Conservation (phyloP, 2,113 vertebrate genomes). For the Cichladusa arquata region DNA sequence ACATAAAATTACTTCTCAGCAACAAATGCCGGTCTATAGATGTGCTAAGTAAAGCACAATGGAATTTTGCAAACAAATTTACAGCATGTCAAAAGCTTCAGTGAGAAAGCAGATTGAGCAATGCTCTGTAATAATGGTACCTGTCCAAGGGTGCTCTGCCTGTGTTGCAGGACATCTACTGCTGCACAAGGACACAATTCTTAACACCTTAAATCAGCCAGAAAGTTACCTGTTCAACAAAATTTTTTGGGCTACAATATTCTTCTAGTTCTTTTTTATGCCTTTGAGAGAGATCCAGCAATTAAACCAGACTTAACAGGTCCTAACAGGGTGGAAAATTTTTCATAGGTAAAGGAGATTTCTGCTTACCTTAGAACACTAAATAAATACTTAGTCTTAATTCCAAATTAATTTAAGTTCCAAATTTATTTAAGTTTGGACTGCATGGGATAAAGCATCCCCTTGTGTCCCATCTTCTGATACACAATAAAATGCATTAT, state of each 20-base stretch:
- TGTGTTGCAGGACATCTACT: background rate
- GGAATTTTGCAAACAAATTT: conserved; percentile 59
- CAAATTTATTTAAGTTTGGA: background rate
- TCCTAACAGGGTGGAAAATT: background rate
- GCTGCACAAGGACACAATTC: background rate
- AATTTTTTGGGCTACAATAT: background rate
- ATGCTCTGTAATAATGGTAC: background rate
- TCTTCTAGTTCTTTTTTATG: background rate
- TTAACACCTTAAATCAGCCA: background rate
- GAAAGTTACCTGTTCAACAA: background rate
- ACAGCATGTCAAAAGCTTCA: conserved; percentile 33
- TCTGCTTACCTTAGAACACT: background rate
- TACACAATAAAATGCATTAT: background rate
- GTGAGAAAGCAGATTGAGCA: background rate
- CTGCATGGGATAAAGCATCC: background rate
- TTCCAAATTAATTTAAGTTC: background rate
- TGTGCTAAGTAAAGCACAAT: conserved; percentile 34
- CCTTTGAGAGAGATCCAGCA: background rate
- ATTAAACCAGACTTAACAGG: background rate
- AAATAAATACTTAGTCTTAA: background rate
- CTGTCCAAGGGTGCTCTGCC: background rate
- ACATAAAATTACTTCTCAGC: conserved; percentile 63
- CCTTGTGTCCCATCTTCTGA: background rate
- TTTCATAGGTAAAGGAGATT: background rate
- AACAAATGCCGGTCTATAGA: conserved; percentile 32